Evolutionary conservation across 2,797 vertebrate genomes (phyloP).

Genomic region (Danio choprae): DNA sequence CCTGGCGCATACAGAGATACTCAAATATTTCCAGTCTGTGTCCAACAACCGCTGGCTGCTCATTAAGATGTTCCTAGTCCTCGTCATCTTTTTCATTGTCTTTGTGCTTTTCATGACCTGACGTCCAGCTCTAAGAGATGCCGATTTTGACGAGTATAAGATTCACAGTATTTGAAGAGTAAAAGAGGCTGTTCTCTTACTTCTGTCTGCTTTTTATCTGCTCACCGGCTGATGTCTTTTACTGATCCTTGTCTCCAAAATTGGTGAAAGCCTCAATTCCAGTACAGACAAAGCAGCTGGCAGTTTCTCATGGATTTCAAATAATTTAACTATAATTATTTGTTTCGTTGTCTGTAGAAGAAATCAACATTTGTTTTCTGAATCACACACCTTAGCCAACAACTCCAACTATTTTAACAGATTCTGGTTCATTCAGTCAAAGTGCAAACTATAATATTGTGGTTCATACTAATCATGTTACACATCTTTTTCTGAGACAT

Average conservation of each 20-base stretch:
- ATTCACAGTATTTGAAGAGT: constrained; percentile 29
- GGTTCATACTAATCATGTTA: background rate
- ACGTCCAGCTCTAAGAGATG: constrained; percentile 39
- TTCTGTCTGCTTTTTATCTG: background rate
- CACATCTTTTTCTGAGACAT: background rate
- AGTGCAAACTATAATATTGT: background rate
- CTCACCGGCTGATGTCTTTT: background rate
- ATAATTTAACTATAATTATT: background rate
- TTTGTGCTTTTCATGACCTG: constrained; percentile 86
- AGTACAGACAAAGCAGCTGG: too few relatives aligned
- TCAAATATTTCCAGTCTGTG: constrained; percentile 87
- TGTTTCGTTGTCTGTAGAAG: background rate
- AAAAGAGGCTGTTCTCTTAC: background rate
- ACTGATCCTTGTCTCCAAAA: background rate
- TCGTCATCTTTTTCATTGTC: constrained; percentile 85
- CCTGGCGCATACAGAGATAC: constrained; percentile 81
- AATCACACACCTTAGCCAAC: background rate
- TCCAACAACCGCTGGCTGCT: constrained; percentile 86
- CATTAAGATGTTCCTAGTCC: constrained; percentile 86
- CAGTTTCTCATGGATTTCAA: background rate
- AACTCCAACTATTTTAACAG: background rate
- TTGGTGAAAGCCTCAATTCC: background rate
- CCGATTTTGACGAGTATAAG: background rate
- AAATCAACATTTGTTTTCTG: background rate
- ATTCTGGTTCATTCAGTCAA: background rate